Base-by-base conservation (phyloP, 2,888 invertebrate species). In the Julus scanicus region DNA sequence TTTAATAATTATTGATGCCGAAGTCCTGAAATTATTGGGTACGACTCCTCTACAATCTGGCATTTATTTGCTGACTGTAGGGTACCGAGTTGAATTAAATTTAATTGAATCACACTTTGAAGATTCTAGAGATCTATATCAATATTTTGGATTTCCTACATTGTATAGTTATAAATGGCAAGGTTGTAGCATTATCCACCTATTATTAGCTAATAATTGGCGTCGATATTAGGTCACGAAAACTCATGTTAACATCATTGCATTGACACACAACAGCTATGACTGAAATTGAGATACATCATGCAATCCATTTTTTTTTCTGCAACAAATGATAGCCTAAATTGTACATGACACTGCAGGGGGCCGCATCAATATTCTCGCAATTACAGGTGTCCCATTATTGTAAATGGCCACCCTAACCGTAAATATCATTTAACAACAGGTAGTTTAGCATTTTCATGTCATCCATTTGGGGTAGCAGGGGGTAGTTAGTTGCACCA, bases 91-190 rank as follows among this genome's bases (percentile, higher is more conserved):
- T n/a, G n/a, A n/a, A n/a, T n/a, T n/a, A n/a, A n/a, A n/a, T n/a
- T n/a, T n/a, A n/a, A n/a, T n/a, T n/a, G n/a, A n/a, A n/a, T n/a
- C n/a, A n/a, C n/a, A n/a, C n/a, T n/a, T n/a, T n/a, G n/a, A 49
- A 49, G 49, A 49, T 49, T 11, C 49, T 49, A n/a, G n/a, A n/a
- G n/a, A 49, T 13, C 49, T 49, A 49, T 49, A 49, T 49, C 49
- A n/a, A n/a, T n/a, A n/a, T 29, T 29, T 1, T 71, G 71, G n/a
- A 71, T 71, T 71, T 71, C 71, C 20, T 9, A 29, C 71, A 71
- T 71, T n/a, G n/a, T n/a, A 71, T 71, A 29, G 71, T 71, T 71
- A 71, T 71, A 71, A 71, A 71, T 71, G 71, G 71, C 71, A 29
- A 29, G 71, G 20, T 9, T 29, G 71, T 29, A 71, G 71, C 29